Percentiles rank a stretch among this genome's conserved stretches.
phyloP scores from a whole-genome alignment of 2,113 vertebrate genomes.

The Anarrhichthys ocellatus region DNA sequence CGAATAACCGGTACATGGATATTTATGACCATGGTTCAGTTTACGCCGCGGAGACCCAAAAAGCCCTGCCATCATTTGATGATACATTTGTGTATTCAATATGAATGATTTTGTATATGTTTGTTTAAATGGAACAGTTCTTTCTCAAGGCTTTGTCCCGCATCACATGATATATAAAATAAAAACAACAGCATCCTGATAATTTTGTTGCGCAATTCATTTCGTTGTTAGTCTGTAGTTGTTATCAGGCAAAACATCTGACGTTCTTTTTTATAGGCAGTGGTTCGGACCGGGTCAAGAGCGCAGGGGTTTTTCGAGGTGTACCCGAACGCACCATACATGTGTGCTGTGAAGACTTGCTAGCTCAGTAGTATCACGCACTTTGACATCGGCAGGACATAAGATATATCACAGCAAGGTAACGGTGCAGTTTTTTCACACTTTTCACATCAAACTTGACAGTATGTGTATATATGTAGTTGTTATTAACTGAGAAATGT shows the following conservation, averaged over 20 bases:
- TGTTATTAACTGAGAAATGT: background rate
- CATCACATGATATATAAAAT: background rate
- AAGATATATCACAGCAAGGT: slow-evolving; percentile 47
- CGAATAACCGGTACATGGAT: too few species aligned
- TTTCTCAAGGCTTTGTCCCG: background rate
- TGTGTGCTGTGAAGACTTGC: background rate
- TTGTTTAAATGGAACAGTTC: background rate
- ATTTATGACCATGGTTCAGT: background rate
- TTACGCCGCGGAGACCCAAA: background rate
- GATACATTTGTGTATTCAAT: background rate
- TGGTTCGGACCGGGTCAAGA: background rate
- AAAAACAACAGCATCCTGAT: background rate
- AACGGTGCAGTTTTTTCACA: background rate
- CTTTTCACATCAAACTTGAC: background rate
- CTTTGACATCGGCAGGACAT: slow-evolving; percentile 5
- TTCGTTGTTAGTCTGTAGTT: background rate
- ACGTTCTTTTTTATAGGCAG: background rate
- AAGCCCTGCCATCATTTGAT: background rate
- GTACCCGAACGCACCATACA: slow-evolving; percentile 40
- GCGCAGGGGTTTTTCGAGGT: background rate
- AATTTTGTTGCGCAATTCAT: background rate
- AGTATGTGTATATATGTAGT: fast-evolving
- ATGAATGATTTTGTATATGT: background rate
- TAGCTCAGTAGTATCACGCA: slow-evolving; percentile 13
- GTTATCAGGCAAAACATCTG: background rate